Conservation (phyloP, 2,888 invertebrate genomes). For the Allophyes oxyacanthae region DNA sequence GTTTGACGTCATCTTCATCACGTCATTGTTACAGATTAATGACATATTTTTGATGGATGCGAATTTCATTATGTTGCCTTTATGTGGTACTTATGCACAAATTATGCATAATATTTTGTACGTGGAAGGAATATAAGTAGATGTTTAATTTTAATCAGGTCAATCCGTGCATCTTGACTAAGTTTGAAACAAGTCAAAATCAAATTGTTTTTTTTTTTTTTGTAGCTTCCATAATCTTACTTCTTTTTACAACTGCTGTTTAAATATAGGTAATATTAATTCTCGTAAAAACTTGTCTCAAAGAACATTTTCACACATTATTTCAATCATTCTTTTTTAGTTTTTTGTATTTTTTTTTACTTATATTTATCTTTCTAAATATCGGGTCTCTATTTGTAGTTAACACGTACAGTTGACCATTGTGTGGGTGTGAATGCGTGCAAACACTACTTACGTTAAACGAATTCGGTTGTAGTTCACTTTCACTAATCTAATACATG, state of each 20-base stretch:
- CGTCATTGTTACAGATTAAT: constrained; percentile 7
- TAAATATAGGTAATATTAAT: constrained; percentile 14
- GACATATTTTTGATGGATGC: constrained; percentile 11
- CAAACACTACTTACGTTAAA: constrained; percentile 56
- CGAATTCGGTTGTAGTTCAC: constrained; percentile 58
- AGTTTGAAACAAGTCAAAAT: too few relatives aligned
- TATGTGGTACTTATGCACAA: background rate
- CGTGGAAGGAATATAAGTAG: background rate
- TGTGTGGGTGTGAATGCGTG: constrained; percentile 41
- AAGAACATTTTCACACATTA: constrained; percentile 22
- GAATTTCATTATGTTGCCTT: background rate
- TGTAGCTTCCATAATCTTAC: background rate
- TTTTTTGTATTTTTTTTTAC: too few relatives aligned
- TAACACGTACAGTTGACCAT: constrained; percentile 32
- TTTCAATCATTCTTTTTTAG: background rate
- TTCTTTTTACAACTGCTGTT: background rate
- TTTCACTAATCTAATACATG: constrained; percentile 60
- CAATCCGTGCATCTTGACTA: too few relatives aligned
- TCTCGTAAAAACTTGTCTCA: constrained; percentile 1
- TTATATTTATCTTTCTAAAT: too few relatives aligned
- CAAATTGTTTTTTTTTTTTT: background rate
- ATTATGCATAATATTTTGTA: background rate
- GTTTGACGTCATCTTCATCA: constrained; percentile 25
- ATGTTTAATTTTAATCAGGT: background rate
- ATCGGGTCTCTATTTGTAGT: constrained; percentile 37